Conservation (phyloP, 2,888 invertebrate species). For the Cataglyphis altisquamis region DNA sequence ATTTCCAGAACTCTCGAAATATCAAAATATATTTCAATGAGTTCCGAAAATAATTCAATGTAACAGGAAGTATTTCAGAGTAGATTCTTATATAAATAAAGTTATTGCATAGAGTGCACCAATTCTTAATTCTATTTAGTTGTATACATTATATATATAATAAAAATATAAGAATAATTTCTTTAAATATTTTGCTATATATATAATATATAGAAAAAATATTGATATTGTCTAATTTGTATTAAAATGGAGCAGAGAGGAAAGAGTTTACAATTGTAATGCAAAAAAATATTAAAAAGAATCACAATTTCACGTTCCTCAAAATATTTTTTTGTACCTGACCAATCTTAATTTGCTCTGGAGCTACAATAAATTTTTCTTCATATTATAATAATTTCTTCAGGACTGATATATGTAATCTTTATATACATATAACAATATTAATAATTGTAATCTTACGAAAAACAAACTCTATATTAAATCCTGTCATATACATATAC, state of each 20-base stretch:
- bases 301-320: background rate
- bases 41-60: background rate
- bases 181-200: background rate
- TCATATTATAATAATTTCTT: slow-evolving; percentile 72
- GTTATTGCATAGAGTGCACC: background rate
- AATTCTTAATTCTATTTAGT: slow-evolving; percentile 2
- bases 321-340: background rate
- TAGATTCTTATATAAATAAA: background rate
- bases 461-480: slow-evolving; percentile 44
- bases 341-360: slow-evolving; percentile 3
- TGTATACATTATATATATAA: background rate
- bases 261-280: background rate
- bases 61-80: background rate
- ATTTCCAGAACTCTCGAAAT: background rate
- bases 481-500: slow-evolving; percentile 29
- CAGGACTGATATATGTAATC: slow-evolving; percentile 76
- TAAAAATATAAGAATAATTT: background rate
- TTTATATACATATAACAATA: slow-evolving; percentile 78
- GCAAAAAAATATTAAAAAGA: background rate
- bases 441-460: slow-evolving; percentile 63
- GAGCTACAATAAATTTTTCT: background rate
- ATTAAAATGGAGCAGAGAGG: background rate
- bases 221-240: background rate
- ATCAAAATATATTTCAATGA: background rate
- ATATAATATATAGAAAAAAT: background rate